Evolutionary conservation across 2,888 invertebrate genomes (phyloP).

Genomic region (Amphipyra berbera): DNA sequence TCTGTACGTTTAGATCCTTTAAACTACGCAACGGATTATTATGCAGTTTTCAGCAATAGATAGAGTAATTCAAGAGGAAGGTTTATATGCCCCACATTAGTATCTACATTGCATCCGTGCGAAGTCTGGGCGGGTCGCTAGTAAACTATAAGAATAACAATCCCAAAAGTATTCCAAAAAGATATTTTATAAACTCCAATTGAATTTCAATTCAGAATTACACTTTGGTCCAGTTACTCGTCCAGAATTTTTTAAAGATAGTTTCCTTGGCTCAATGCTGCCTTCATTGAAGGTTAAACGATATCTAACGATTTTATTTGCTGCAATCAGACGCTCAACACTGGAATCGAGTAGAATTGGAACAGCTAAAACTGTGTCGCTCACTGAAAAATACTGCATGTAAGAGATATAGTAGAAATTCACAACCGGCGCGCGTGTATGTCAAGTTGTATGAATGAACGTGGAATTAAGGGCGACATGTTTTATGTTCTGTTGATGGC

Average conservation of each 20-base stretch:
- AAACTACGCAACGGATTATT: no score
- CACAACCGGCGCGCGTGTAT: no score
- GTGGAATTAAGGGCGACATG: no score
- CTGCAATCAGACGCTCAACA: constrained; percentile 76
- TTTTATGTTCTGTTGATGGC: no score
- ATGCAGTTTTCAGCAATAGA: no score
- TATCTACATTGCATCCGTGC: no score
- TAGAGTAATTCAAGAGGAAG: no score
- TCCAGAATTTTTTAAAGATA: constrained; percentile 44
- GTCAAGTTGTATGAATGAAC: no score
- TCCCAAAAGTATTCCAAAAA: not conserved
- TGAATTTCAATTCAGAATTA: constrained; percentile 43
- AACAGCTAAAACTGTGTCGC: constrained; percentile 25
- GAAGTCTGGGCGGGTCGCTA: no score
- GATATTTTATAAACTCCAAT: constrained; percentile 15
- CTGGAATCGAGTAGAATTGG: constrained; percentile 41
- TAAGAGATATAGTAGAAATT: no score
- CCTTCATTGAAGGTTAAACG: constrained; percentile 22
- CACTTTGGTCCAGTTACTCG: constrained; percentile 27
- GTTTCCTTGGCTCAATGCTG: constrained; percentile 8
- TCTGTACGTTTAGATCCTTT: no score
- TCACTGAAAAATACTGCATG: constrained; percentile 29
- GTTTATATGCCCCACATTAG: no score
- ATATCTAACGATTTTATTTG: constrained; percentile 65
- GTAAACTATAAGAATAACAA: not conserved